phyloP scores from a whole-genome alignment of 2,888 invertebrate species.

The Rugalucina vietnamica region DNA sequence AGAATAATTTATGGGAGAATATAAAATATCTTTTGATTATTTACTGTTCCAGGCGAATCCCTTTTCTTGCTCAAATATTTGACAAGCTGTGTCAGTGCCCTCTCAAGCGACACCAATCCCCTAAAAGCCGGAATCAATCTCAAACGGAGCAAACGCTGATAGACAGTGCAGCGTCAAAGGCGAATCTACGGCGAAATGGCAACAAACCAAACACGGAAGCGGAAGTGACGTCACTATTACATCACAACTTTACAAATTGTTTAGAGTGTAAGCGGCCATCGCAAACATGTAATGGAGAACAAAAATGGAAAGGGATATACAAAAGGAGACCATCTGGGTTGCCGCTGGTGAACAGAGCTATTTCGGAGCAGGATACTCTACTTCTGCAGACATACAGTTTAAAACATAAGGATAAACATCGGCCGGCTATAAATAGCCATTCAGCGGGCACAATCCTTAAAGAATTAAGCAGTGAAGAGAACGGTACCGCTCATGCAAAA shows the following conservation, averaged over 20 bases:
- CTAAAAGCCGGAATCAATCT: background rate
- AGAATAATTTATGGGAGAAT: background rate
- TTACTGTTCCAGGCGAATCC: slow-evolving; percentile 58
- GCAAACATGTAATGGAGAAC: background rate
- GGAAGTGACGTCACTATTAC: slow-evolving; percentile 23
- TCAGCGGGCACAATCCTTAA: too few relatives aligned
- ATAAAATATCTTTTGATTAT: background rate
- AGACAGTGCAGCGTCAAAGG: slow-evolving; percentile 32
- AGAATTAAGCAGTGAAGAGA: too few relatives aligned
- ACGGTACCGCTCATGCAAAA: too few relatives aligned
- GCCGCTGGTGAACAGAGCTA: slow-evolving; percentile 63
- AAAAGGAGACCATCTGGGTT: slow-evolving; percentile 67
- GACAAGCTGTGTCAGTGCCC: slow-evolving; percentile 54
- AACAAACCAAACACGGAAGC: slow-evolving; percentile 7
- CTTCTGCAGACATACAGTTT: slow-evolving; percentile 54
- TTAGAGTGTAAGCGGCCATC: background rate
- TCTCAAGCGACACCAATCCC: slow-evolving; percentile 8
- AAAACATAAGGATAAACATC: background rate
- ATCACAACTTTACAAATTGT: background rate
- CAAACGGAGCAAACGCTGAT: slow-evolving; percentile 45
- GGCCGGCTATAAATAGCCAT: too few relatives aligned
- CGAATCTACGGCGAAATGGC: background rate
- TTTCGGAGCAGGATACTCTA: slow-evolving; percentile 62
- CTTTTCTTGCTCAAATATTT: slow-evolving; percentile 43
- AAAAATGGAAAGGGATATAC: slow-evolving; percentile 15